Percentiles rank a stretch among this genome's conserved stretches.
These are phyloP conservation scores for Acheta domesticus DNA, from an alignment of 2,888 invertebrate species.

Conservation along the genomic window DNA sequence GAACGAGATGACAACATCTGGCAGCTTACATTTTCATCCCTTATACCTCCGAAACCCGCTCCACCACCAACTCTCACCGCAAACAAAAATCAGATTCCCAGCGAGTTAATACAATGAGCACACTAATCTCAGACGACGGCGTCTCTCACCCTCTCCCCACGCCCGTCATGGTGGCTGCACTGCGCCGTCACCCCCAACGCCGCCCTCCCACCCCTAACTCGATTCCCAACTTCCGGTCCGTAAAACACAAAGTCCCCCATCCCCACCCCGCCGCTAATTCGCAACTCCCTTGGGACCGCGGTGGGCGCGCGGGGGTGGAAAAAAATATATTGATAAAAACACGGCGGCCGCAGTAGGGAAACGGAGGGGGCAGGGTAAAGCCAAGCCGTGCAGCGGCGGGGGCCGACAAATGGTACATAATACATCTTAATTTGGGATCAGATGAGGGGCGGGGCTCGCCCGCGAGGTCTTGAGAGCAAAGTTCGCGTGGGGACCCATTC, in stretches of 20 bases:
- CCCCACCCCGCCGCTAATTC: neutral
- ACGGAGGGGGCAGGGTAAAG: neutral
- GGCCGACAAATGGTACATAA: neutral
- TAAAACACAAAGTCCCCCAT: neutral
- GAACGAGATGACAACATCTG: no score
- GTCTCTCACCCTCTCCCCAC: neutral
- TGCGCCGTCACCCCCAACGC: neutral
- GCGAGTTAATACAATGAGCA: neutral
- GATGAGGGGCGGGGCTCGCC: neutral
- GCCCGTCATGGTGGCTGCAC: neutral
- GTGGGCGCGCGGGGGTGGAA: neutral
- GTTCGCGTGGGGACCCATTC: neutral
- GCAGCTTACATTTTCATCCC: no score
- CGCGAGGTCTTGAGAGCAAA: neutral
- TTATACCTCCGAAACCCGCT: no score
- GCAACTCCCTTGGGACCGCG: neutral
- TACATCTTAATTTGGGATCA: conserved; percentile 18
- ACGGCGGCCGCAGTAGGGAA: no score
- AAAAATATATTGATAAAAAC: neutral
- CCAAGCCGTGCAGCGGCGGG: neutral
- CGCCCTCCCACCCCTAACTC: neutral
- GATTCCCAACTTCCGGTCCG: neutral
- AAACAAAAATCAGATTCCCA: no score
- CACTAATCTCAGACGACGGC: neutral
- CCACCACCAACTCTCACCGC: no score